phyloP scores from a whole-genome alignment of 2,113 vertebrate species.

The Myotis lucifugus region DNA sequence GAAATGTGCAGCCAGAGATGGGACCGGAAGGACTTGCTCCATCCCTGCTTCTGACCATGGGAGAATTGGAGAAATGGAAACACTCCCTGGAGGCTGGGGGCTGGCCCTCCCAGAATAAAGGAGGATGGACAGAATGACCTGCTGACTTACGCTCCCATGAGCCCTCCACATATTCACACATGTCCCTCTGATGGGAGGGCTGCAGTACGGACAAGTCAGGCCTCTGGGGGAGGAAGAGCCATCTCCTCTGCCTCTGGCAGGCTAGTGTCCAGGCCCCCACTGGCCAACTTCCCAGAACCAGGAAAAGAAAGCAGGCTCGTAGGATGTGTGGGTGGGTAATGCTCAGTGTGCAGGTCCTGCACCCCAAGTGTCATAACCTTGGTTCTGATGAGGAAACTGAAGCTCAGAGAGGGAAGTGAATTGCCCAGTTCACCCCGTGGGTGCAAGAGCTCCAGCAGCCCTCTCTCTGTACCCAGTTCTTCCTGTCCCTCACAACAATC shows the following conservation, averaged over 20 bases:
- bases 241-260: background rate
- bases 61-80: background rate
- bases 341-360: background rate
- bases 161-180: background rate
- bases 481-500: background rate
- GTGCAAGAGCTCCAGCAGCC: background rate
- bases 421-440: background rate
- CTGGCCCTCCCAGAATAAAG: background rate
- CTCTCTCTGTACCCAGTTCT: background rate
- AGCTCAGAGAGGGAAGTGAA: background rate
- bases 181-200: background rate
- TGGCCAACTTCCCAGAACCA: background rate
- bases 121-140: background rate
- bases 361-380: background rate
- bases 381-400: constrained; percentile 44
- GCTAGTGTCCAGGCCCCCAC: background rate
- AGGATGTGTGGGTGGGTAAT: background rate
- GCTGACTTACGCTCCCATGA: background rate
- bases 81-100: background rate
- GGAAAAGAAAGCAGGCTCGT: background rate
- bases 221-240: background rate
- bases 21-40: background rate
- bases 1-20: background rate
- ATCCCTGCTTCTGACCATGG: background rate
- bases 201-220: background rate